Percentiles rank a stretch among this genome's conserved stretches.
phyloP scores from a whole-genome alignment of 1,140 invertebrate species.

The Lithobius niger region DNA sequence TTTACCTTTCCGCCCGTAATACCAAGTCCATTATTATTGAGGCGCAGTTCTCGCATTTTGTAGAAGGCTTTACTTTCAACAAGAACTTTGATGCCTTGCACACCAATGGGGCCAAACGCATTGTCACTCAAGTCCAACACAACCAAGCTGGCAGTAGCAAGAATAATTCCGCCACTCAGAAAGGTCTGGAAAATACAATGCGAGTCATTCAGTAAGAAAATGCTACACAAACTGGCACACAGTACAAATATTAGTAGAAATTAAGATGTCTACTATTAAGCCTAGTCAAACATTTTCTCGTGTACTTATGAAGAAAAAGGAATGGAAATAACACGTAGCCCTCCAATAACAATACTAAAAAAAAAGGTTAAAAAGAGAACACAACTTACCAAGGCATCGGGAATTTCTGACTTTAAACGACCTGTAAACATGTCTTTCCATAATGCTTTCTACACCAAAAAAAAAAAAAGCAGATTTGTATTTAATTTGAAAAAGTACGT shows the following conservation, averaged over 20 bases:
- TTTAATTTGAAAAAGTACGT: too few species aligned
- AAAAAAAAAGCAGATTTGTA: slow-evolving; percentile 6
- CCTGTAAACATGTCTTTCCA: slow-evolving; percentile 97
- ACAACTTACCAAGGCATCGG: slow-evolving; percentile 57
- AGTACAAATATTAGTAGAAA: too few species aligned
- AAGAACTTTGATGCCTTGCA: slow-evolving; percentile 72
- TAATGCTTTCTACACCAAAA: slow-evolving; percentile 37
- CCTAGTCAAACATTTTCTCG: not conserved
- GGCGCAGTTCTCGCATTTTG: slow-evolving; percentile 55
- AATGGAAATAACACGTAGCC: too few species aligned
- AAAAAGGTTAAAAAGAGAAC: not conserved
- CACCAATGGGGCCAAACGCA: slow-evolving; percentile 92
- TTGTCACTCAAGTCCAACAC: slow-evolving; percentile 95
- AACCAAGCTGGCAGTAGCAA: slow-evolving; percentile 57
- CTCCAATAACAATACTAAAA: not conserved
- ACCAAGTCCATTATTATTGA: slow-evolving; percentile 94
- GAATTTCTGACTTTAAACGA: slow-evolving; percentile 88
- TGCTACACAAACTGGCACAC: not conserved
- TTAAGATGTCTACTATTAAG: not conserved
- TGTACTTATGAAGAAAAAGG: not conserved
- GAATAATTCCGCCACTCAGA: slow-evolving; percentile 66
- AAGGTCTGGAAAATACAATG: slow-evolving; percentile 41
- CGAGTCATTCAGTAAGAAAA: not conserved
- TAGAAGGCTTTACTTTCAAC: slow-evolving; percentile 72
- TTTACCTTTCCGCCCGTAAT: slow-evolving; percentile 64